These are phyloP conservation scores for Gonatopus flavifemur DNA, from an alignment of 1,140 invertebrate species.

Conservation along the genomic window DNA sequence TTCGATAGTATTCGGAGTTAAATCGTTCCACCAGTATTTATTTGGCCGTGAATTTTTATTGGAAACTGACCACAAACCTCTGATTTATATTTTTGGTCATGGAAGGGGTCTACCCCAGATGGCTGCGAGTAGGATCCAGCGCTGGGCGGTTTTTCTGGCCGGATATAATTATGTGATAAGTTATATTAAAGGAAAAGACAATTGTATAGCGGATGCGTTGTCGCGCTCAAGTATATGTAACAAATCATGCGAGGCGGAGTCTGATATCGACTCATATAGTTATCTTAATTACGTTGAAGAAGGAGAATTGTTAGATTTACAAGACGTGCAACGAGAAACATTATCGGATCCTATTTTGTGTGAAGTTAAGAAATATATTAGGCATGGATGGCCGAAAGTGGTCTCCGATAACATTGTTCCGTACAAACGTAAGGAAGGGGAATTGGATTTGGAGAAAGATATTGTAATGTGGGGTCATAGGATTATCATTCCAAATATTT, in stretches of 20 bases:
- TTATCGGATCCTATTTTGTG: not conserved
- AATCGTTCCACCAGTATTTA: too few relatives aligned
- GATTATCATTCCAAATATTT: conserved; percentile 27
- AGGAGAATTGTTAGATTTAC: not conserved
- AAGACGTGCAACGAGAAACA: not conserved
- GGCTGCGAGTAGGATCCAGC: conserved; percentile 25
- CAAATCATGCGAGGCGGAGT: not conserved
- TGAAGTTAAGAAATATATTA: not conserved
- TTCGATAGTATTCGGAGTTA: too few relatives aligned
- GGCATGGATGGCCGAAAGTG: conserved; percentile 13
- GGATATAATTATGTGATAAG: conserved; percentile 13
- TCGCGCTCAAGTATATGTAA: conserved; percentile 23
- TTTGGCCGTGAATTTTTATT: too few relatives aligned
- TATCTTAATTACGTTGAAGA: not conserved
- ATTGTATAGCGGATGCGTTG: conserved; percentile 43
- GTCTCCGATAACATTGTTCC: conserved; percentile 14
- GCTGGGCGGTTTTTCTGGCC: conserved; percentile 16
- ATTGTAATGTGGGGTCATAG: too few relatives aligned
- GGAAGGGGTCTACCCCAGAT: too few relatives aligned
- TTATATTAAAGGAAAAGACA: conserved; percentile 33
- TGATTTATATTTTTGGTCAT: conserved; percentile 22
- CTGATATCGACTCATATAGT: not conserved
- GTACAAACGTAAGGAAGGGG: conserved; percentile 1
- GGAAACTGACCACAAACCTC: too few relatives aligned
- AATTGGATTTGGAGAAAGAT: conserved; percentile 17